A percentile compares a stretch with the other conserved stretches of the same genome.
These are phyloP conservation scores for Prunella himalayana DNA, from an alignment of 2,113 vertebrate genomes.

Conservation along the genomic window DNA sequence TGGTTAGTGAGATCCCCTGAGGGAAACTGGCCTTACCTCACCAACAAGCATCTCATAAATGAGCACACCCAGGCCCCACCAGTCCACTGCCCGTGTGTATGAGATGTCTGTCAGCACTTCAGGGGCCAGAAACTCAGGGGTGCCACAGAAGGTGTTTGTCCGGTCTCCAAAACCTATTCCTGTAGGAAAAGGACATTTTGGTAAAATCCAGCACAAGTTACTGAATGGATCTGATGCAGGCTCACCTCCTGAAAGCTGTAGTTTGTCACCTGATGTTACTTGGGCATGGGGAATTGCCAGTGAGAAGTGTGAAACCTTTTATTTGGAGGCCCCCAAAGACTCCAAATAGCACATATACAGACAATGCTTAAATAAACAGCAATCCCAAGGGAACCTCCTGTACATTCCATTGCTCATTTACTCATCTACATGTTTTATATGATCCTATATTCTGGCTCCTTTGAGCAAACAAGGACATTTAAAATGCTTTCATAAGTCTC, in stretches of 20 bases:
- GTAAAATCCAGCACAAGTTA: background rate
- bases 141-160: slow-evolving; percentile 95
- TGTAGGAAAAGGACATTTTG: slow-evolving; percentile 28
- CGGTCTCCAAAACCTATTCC: slow-evolving; percentile 93
- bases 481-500: background rate
- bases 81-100: slow-evolving; percentile 92
- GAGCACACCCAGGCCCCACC: slow-evolving; percentile 97
- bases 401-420: background rate
- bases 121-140: slow-evolving; percentile 93
- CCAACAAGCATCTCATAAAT: slow-evolving; percentile 97
- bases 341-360: background rate
- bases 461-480: background rate
- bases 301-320: background rate
- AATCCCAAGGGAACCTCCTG: background rate
- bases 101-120: slow-evolving; percentile 92
- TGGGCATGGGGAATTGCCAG: background rate
- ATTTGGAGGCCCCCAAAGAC: background rate
- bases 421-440: background rate
- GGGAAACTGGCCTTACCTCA: slow-evolving; percentile 79
- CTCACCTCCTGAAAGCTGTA: background rate
- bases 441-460: background rate
- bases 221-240: background rate
- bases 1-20: background rate
- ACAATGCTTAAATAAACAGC: background rate
- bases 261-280: background rate